These are phyloP conservation scores for Drosophila anceps DNA, from an alignment of 2,888 invertebrate genomes.

Conservation along the genomic window DNA sequence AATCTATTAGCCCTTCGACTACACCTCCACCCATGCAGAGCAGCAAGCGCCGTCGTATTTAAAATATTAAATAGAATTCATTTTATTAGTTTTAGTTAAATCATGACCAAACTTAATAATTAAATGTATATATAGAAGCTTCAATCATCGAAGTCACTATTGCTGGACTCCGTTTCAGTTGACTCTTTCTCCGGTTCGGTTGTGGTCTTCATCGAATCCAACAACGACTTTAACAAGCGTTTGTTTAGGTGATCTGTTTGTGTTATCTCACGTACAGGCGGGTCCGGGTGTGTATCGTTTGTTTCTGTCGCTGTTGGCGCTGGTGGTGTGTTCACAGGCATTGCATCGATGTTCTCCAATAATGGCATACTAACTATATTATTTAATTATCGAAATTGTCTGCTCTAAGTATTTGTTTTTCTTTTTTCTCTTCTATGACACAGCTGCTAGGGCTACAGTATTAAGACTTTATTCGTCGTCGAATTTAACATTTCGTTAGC, in stretches of 20 bases:
- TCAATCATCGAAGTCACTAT: conserved; percentile 77
- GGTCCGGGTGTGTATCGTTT: conserved; percentile 42
- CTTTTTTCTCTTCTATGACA: conserved; percentile 14
- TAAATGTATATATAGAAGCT: conserved; percentile 53
- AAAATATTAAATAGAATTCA: conserved; percentile 41
- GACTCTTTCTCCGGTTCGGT: conserved; percentile 28
- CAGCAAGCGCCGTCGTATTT: conserved; percentile 84
- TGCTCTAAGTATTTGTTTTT: background rate
- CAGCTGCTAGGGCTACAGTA: conserved; percentile 26
- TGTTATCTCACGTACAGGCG: conserved; percentile 74
- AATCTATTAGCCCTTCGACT: conserved; percentile 85
- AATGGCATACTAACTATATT: conserved; percentile 66
- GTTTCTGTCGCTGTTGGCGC: conserved; percentile 35
- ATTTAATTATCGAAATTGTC: background rate
- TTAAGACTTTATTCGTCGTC: background rate
- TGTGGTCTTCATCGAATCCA: conserved; percentile 75
- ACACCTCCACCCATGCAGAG: conserved; percentile 84
- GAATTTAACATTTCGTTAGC: background rate
- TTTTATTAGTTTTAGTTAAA: conserved; percentile 48
- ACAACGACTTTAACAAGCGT: conserved; percentile 76
- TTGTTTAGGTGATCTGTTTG: conserved; percentile 83
- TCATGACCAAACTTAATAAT: conserved; percentile 50
- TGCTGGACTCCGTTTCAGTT: conserved; percentile 47
- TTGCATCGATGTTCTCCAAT: conserved; percentile 68
- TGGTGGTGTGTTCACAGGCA: conserved; percentile 43